These are phyloP conservation scores for Spheniscus humboldti DNA, from an alignment of 2,797 vertebrate genomes.

Conservation along the genomic window DNA sequence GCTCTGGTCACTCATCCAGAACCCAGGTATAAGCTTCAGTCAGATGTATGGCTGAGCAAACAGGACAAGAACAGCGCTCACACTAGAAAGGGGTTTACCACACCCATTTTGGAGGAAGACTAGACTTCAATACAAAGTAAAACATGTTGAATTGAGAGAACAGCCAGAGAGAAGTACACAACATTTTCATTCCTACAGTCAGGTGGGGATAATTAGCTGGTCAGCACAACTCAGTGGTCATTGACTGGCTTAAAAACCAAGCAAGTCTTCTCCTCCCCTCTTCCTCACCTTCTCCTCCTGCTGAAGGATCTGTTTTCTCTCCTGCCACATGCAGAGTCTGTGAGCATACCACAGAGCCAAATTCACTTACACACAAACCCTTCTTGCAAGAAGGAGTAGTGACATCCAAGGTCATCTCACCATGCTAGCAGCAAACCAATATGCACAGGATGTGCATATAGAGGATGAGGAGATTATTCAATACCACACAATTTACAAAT, in stretches of 20 bases:
- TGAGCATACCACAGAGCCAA: not conserved
- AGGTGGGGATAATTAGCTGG: not conserved
- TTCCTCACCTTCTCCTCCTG: not conserved
- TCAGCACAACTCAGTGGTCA: not conserved
- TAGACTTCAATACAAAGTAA: not conserved
- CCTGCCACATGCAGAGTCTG: not conserved
- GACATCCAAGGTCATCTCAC: not conserved
- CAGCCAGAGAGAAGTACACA: not conserved
- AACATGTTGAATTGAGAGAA: not conserved
- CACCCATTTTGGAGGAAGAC: not conserved
- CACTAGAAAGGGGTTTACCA: not conserved
- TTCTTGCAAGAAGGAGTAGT: not conserved
- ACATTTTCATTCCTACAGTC: not conserved
- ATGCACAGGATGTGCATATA: fast-evolving
- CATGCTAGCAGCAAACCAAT: not conserved
- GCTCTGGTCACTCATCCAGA: not conserved
- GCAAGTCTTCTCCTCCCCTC: not conserved
- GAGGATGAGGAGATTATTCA: not conserved
- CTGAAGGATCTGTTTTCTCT: not conserved
- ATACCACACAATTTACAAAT: not conserved
- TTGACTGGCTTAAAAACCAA: not conserved
- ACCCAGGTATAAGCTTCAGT: not conserved
- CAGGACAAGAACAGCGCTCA: not conserved
- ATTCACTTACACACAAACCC: not conserved
- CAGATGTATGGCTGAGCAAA: not conserved